Percentiles rank a stretch among this genome's conserved stretches.
Evolutionary conservation across 2,797 vertebrate genomes (phyloP).

Genomic region (Morelia viridis): DNA sequence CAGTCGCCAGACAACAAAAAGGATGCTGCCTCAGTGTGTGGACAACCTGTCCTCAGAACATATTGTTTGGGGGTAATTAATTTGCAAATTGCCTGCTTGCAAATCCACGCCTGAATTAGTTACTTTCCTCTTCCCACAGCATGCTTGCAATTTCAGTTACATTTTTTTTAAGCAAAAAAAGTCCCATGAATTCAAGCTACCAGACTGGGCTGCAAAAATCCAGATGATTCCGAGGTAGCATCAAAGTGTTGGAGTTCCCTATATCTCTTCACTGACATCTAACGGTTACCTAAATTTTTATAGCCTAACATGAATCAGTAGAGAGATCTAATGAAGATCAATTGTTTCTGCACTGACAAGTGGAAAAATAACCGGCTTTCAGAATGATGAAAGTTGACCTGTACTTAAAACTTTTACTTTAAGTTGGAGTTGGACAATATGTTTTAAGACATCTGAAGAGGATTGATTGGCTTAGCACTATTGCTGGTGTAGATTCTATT

Average conservation of each 20-base stretch:
- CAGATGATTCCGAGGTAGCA: background rate
- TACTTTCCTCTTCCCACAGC: conserved; percentile 44
- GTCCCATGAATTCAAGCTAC: conserved; percentile 33
- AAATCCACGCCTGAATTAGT: conserved; percentile 58
- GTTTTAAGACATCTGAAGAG: background rate
- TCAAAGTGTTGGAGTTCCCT: background rate
- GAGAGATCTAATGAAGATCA: conserved; percentile 54
- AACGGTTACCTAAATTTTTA: background rate
- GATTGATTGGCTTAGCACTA: background rate
- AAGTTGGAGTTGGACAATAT: background rate
- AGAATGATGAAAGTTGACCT: fast-evolving
- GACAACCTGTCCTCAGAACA: conserved; percentile 68
- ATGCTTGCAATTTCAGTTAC: conserved; percentile 49
- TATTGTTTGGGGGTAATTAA: conserved; percentile 74
- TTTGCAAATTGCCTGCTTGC: conserved; percentile 76
- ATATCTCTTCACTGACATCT: background rate
- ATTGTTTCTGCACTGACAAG: conserved; percentile 1
- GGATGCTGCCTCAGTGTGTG: conserved; percentile 42
- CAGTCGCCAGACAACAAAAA: conserved; percentile 66
- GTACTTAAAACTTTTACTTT: background rate
- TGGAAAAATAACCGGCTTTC: fast-evolving
- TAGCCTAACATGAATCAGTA: conserved; percentile 49
- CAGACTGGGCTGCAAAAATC: background rate
- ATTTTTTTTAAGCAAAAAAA: conserved; percentile 4
- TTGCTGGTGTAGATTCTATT: background rate